These are phyloP conservation scores for Epinephelus malabaricus DNA, from an alignment of 2,797 vertebrate species.

Conservation along the genomic window DNA sequence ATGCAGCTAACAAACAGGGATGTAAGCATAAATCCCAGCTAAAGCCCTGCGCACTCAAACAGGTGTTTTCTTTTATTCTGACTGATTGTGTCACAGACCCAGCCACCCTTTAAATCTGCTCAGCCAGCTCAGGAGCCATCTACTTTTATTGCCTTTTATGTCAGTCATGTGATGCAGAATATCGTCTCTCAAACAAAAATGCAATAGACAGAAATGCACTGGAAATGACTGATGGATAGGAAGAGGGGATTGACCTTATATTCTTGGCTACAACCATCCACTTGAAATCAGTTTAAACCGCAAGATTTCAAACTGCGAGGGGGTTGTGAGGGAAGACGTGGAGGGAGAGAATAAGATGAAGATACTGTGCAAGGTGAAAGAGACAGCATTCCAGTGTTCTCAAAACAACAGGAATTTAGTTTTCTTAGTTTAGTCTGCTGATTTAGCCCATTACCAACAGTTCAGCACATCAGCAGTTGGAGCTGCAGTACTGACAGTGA, in stretches of 20 bases:
- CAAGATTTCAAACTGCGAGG: not conserved
- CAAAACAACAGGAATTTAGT: not conserved
- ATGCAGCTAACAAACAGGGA: not conserved
- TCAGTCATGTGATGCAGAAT: not conserved
- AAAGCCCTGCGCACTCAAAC: not conserved
- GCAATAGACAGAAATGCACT: not conserved
- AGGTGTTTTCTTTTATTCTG: conserved; percentile 3
- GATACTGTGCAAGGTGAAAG: not conserved
- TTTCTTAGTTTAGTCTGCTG: not conserved
- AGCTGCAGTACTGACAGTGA: not conserved
- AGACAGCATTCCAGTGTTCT: not conserved
- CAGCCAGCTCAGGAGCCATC: not conserved
- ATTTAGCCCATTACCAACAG: not conserved
- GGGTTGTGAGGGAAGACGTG: not conserved
- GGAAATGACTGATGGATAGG: not conserved
- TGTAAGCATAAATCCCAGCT: not conserved
- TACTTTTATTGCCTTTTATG: not conserved
- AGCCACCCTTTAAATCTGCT: too few species aligned
- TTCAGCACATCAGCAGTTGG: not conserved
- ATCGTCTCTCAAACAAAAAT: not conserved
- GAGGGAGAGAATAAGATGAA: not conserved
- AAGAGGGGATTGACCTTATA: not conserved
- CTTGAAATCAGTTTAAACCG: not conserved
- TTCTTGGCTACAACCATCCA: not conserved
- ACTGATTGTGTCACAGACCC: not conserved